Conservation (phyloP, 2,888 invertebrate species). For the Drosophila barbarae region DNA sequence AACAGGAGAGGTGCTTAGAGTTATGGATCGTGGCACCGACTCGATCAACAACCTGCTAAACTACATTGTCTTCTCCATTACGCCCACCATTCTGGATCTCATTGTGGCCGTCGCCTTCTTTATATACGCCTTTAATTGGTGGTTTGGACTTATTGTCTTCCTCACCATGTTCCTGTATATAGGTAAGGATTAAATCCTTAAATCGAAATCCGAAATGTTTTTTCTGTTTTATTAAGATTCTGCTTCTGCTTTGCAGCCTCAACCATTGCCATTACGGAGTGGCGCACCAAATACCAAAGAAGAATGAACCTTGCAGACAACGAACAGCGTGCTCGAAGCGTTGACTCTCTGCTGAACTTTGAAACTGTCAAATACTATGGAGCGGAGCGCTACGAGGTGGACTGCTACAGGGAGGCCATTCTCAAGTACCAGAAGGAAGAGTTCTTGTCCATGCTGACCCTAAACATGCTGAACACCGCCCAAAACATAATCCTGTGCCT, state of each 20-base stretch:
- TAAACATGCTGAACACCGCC: conserved; percentile 93
- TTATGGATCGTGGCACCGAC: conserved; percentile 98
- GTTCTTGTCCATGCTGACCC: conserved; percentile 90
- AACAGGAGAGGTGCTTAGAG: conserved; percentile 96
- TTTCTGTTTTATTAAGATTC: neutral
- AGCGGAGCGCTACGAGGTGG: conserved; percentile 94
- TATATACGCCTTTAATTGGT: conserved; percentile 90
- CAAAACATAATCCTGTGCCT: conserved; percentile 94
- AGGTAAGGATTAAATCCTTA: conserved; percentile 83
- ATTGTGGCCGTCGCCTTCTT: conserved; percentile 94
- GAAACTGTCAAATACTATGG: conserved; percentile 99
- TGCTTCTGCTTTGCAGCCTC: conserved; percentile 77
- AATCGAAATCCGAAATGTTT: too few species aligned
- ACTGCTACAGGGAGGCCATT: conserved; percentile 91
- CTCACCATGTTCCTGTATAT: conserved; percentile 95
- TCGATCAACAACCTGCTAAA: conserved; percentile 96
- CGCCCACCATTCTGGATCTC: conserved; percentile 96
- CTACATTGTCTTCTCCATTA: conserved; percentile 94
- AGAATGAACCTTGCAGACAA: conserved; percentile 97
- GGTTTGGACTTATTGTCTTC: conserved; percentile 98
- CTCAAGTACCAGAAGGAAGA: conserved; percentile 93
- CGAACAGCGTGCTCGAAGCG: conserved; percentile 92
- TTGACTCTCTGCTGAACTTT: conserved; percentile 97
- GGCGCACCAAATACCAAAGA: conserved; percentile 97
- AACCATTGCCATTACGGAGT: conserved; percentile 96